Base-by-base conservation (phyloP, 2,797 vertebrate species). In the Enteromius radiatus region DNA sequence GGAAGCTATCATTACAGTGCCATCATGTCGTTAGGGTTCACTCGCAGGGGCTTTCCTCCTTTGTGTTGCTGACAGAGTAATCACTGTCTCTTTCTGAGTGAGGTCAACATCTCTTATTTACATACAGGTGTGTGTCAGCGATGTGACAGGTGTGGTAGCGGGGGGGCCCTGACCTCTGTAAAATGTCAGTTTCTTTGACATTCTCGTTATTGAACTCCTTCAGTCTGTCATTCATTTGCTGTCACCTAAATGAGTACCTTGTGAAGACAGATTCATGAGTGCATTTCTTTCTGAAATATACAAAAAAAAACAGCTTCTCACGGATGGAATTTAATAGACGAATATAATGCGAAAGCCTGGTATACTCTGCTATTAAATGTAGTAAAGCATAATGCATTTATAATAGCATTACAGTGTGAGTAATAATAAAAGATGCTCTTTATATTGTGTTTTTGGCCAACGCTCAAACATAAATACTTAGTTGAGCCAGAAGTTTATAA, bases 51-150 rank as follows among this genome's bases (percentile, higher is more conserved):
- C 61, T 84, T 85, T 82, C 91, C 86, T 90, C 88, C 86, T 85
- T 91, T 91, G 88, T 82, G 70, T 83, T 85, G 74, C 85, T 91
- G 92, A 87, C 90, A 87, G 80, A 45, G 83, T 91, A 88, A 89
- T 86, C 84, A 76, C 65, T 9, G 86, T 80, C 68, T 78, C 15
- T 84, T 84, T 86, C 77, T 87, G 88, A 85, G 67, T 4, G 56
- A 86, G 88, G 88, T 92, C 83, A 90, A 78, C 47, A 9, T 86
- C 82, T 76, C 76, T 76, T 87, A 73, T 87, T 83, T 84, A 89
- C 86, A 87, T 88, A 83, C 84, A 76, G 65, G 36, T 85, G 83
- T 61, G 74, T 73, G 76, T 75, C 78, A 59, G 43, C 23, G 67
- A 67, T 52, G 56, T 78, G 80, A 67, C 71, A 76, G 71, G 21